Evolutionary conservation across 2,113 vertebrate genomes (phyloP).

Genomic region (Delphinapterus leucas): DNA sequence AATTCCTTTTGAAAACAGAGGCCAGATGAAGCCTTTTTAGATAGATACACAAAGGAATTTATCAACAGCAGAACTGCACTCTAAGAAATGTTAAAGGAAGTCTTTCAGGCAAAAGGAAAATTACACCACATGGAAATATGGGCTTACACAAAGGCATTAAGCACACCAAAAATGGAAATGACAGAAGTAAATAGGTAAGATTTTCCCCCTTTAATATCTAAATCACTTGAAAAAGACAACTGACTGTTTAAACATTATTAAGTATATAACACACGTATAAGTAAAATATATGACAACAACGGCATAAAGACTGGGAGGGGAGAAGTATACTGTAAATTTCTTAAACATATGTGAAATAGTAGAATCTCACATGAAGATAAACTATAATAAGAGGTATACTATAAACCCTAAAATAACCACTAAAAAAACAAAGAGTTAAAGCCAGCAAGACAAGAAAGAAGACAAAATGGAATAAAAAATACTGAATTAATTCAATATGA

Average conservation of each 20-base stretch:
- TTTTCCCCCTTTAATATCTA: neutral
- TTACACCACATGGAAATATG: neutral
- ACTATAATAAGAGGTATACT: neutral
- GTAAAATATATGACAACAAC: neutral
- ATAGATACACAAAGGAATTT: neutral
- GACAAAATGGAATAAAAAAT: neutral
- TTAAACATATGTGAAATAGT: constrained; percentile 7
- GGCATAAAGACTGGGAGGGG: neutral
- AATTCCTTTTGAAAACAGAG: neutral
- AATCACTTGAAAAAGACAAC: neutral
- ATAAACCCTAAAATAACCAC: neutral
- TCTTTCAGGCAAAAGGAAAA: neutral
- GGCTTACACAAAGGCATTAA: neutral
- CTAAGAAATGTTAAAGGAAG: neutral
- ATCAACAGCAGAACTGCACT: neutral
- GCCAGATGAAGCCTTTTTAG: neutral
- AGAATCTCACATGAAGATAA: neutral
- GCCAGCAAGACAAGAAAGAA: neutral
- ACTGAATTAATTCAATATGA: neutral
- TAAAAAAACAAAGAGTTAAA: neutral
- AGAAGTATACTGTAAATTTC: neutral
- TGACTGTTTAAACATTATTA: neutral
- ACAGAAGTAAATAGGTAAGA: neutral
- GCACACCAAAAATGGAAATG: neutral
- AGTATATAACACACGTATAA: neutral